Evolutionary conservation across 2,797 vertebrate genomes (phyloP), one percentile per base, ranked within the genome.

Genomic region (Pangasius macronema): DNA sequence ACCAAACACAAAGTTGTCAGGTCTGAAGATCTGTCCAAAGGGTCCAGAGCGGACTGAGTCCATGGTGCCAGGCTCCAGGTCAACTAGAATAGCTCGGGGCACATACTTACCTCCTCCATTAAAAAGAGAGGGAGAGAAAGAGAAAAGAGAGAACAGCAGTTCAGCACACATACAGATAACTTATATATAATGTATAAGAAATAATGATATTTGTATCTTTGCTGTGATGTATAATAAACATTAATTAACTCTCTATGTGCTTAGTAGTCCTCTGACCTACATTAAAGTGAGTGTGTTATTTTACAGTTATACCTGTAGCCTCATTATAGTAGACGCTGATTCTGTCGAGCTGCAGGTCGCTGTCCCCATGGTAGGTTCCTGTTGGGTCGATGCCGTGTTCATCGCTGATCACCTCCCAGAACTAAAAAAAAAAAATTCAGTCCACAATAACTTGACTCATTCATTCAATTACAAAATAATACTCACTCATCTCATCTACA

Each of bases 1-100:
- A 99, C 98, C 98, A 0, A 99, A 99, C 61, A 99, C 98, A 95
- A 99, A 99, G 92, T 99, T 99, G 94, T 99, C 98, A 0, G 98
- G 98, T 93, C 98, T 96, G 95, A 99, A 99, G 93, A 99, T 97
- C 91, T 99, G 98, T 61, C 98, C 98, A 0, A 99, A 99, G 55
- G 98, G 97, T 0, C 98, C 98, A 0, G 98, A 99, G 89, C 98
- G 97, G 89, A 99, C 98, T 0, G 97, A 98, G 94, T 99, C 98
- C 98, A 99, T 99, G 87, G 98, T 99, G 16, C 98, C 98, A 2
- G 98, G 98, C 89, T 99, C 98, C 94, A 99, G 91, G 91, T 99
- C 98, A 90, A 99, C 98, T 89, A 99, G 94, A 93, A 99, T 98
- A 82, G 98, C 98, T 0, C 98, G 96, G 83, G 98, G 98, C 2